Conservation (phyloP, 1,140 invertebrate genomes). For the Diabrotica undecimpunctata region DNA sequence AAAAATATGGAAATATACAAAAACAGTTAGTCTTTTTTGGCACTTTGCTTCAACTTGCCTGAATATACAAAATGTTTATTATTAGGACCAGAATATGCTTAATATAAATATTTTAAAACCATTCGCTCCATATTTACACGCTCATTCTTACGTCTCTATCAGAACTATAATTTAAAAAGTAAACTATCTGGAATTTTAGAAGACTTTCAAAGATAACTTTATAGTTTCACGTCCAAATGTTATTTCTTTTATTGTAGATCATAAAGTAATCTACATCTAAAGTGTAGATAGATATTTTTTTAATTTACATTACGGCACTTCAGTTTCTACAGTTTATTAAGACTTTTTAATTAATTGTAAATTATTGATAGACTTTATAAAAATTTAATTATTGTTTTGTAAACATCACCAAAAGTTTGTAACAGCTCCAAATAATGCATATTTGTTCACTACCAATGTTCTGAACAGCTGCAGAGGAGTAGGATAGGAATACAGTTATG, state of each 20-base stretch:
- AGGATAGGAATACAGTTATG: no score
- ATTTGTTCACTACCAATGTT: no score
- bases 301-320: not conserved
- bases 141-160: not conserved
- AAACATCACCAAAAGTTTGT: no score
- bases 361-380: no score
- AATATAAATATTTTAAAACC: not conserved
- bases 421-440: no score
- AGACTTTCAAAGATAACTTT: no score
- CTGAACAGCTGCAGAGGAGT: no score
- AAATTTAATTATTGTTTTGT: no score
- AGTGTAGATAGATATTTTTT: not conserved
- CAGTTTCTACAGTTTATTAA: not conserved
- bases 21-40: constrained; percentile 2
- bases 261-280: not conserved
- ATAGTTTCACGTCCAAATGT: no score
- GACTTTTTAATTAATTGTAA: not conserved
- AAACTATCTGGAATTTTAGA: not conserved
- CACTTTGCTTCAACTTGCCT: not conserved
- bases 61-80: constrained; percentile 3
- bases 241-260: not conserved
- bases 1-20: not conserved
- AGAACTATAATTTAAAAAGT: not conserved
- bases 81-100: not conserved
- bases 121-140: not conserved